A percentile compares a stretch with the other conserved stretches of the same genome.
Conservation (phyloP, 2,797 vertebrate genomes). For the Micromesistius poutassou region DNA sequence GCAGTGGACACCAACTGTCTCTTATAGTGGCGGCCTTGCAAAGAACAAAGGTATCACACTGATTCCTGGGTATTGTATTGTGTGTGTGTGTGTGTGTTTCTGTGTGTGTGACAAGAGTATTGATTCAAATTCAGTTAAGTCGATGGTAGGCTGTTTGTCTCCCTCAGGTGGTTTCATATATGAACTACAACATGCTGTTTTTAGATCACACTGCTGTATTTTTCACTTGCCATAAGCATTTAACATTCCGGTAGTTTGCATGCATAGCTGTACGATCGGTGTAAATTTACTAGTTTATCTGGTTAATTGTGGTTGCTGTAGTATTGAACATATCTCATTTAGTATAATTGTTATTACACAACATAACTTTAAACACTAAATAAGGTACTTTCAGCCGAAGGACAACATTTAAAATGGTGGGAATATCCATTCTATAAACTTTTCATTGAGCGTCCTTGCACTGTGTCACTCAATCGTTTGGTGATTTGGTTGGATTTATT, state of each 20-base stretch:
- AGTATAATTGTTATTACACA: conserved; percentile 3
- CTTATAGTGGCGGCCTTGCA: not conserved
- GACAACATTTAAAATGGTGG: conserved; percentile 12
- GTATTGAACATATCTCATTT: not conserved
- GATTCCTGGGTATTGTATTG: not conserved
- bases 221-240: not conserved
- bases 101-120: not conserved
- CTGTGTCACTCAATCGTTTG: conserved; percentile 26
- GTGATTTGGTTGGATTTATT: conserved; percentile 3
- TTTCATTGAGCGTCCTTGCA: conserved; percentile 16
- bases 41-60: not conserved
- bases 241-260: not conserved
- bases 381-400: not conserved
- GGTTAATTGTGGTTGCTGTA: not conserved
- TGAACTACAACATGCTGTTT: conserved; percentile 37
- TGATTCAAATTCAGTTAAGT: conserved; percentile 22
- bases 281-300: not conserved
- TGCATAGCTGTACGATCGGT: not conserved
- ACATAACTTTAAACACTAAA: conserved; percentile 5
- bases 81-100: not conserved
- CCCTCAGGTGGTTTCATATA: conserved; percentile 42
- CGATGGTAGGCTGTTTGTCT: conserved; percentile 40
- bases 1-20: conserved; percentile 30
- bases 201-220: not conserved
- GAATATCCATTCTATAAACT: conserved; percentile 6